These are phyloP conservation scores for Palythoa caribaeorum DNA, from an alignment of 92 coral and sea anemone species.

Conservation along the genomic window DNA sequence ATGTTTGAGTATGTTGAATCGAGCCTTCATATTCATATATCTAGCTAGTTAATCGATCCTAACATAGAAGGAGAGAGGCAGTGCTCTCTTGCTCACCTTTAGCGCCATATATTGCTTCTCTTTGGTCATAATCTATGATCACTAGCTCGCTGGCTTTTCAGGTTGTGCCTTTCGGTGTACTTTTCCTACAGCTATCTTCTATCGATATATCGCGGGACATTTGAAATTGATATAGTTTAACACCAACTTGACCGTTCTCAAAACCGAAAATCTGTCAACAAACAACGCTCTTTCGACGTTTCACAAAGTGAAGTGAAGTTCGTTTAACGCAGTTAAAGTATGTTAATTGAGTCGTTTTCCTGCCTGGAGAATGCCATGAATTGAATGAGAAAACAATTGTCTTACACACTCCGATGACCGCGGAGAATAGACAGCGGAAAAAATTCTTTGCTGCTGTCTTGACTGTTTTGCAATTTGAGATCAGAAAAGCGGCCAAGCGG, in stretches of 20 bases:
- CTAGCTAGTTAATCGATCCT: background rate
- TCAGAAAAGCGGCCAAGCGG: too few relatives aligned
- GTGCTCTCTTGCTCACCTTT: background rate
- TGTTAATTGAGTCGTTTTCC: background rate
- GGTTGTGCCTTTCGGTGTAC: background rate
- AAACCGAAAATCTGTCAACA: background rate
- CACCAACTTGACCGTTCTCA: background rate
- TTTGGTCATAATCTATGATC: background rate
- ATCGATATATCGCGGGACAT: slow-evolving; percentile 1
- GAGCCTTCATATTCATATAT: background rate
- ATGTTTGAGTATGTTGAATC: background rate
- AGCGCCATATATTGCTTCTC: background rate
- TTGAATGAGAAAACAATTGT: background rate
- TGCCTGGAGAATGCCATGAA: background rate
- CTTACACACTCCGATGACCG: slow-evolving; percentile 1
- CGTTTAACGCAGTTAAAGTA: background rate
- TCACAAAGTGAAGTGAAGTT: background rate
- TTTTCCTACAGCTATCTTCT: background rate
- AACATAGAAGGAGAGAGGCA: background rate
- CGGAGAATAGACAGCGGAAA: background rate
- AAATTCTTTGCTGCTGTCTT: background rate
- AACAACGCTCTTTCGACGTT: background rate
- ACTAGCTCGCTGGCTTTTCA: background rate
- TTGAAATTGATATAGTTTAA: background rate
- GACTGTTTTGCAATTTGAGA: too few relatives aligned